Percentiles rank a stretch among this genome's conserved stretches.
These are phyloP conservation scores for Condylura cristata DNA, from an alignment of 2,113 vertebrate genomes.

Conservation along the genomic window DNA sequence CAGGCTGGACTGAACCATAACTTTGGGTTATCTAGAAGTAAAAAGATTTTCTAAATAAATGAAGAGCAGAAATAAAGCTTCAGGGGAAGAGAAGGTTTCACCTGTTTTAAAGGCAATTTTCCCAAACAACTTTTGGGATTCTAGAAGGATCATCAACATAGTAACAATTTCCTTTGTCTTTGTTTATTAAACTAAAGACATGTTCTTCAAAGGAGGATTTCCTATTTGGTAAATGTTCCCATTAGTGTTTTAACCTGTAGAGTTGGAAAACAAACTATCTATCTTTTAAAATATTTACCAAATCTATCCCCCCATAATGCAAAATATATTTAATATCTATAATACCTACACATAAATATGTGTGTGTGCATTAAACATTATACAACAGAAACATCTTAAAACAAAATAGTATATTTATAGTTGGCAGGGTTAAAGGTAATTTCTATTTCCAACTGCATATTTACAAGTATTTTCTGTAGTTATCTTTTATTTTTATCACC, in stretches of 20 bases:
- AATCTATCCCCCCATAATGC: not conserved
- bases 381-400: constrained; percentile 28
- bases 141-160: not conserved
- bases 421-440: constrained; percentile 13
- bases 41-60: constrained; percentile 52
- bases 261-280: not conserved
- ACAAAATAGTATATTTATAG: not conserved
- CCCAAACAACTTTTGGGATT: not conserved
- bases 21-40: constrained; percentile 31
- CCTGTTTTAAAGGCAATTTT: not conserved
- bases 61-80: not conserved
- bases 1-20: constrained; percentile 42
- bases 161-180: constrained; percentile 21
- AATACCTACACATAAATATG: not conserved
- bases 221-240: not conserved
- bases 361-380: not conserved
- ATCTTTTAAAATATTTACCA: constrained; percentile 45
- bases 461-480: constrained; percentile 38
- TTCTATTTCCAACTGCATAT: constrained; percentile 37
- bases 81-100: not conserved
- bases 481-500: constrained; percentile 10
- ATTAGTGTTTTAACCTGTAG: constrained; percentile 8
- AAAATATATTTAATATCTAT: constrained; percentile 8
- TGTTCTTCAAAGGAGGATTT: constrained; percentile 28
- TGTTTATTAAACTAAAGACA: constrained; percentile 28